Evolutionary conservation across 2,113 vertebrate species (phyloP).

Genomic region (Labeo rohita): DNA sequence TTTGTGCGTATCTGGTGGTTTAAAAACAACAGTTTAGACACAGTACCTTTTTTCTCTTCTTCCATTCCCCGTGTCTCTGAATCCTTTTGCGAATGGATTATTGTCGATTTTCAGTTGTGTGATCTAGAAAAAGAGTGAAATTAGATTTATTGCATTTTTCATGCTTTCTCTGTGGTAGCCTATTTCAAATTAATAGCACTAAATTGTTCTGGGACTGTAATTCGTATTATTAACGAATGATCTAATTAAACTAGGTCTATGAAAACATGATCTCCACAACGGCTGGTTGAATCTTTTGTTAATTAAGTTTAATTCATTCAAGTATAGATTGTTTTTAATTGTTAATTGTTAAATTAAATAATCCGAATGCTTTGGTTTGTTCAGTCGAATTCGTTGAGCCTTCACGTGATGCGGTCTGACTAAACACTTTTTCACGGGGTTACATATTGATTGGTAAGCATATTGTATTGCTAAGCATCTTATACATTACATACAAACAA

Average conservation of each 20-base stretch:
- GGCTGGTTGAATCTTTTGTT: not conserved
- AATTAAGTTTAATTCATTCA: not conserved
- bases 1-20: not conserved
- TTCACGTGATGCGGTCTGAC: not conserved
- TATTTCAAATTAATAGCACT: not conserved
- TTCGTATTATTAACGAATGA: not conserved
- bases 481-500: not conserved
- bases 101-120: conserved; percentile 97
- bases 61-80: conserved; percentile 94
- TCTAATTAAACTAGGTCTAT: not conserved
- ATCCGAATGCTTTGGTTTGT: not conserved
- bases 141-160: not conserved
- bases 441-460: not conserved
- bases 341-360: not conserved
- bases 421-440: not conserved
- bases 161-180: too few relatives aligned
- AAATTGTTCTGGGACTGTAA: not conserved
- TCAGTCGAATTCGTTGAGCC: not conserved
- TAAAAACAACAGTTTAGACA: not conserved
- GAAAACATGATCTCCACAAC: not conserved
- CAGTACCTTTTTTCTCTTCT: conserved; percentile 89
- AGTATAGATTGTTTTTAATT: not conserved
- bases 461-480: not conserved
- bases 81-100: conserved; percentile 97
- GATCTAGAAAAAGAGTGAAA: conserved; percentile 76